Percentiles rank a stretch among this genome's conserved stretches.
Evolutionary conservation across 2,888 invertebrate genomes (phyloP).

Genomic region (Agrotis segetum): DNA sequence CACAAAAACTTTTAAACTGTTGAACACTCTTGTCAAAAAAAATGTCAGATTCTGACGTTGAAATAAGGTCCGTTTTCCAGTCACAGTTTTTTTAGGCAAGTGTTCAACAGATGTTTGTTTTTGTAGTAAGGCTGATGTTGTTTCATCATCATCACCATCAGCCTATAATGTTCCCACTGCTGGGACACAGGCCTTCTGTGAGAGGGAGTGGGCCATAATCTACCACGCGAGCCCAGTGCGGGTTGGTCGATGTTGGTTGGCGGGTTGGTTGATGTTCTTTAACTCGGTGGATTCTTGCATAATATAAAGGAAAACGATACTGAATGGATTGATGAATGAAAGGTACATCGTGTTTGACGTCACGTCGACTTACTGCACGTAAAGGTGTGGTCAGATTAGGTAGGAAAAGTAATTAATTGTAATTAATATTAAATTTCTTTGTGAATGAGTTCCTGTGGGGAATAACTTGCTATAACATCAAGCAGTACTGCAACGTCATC

Average conservation of each 20-base stretch:
- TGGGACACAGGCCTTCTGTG: too few relatives aligned
- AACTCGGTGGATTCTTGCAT: conserved; percentile 2
- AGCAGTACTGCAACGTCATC: neutral
- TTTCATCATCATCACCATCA: too few relatives aligned
- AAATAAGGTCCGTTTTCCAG: too few relatives aligned
- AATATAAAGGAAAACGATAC: conserved; percentile 22
- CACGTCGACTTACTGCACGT: conserved; percentile 19
- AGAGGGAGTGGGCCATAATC: too few relatives aligned
- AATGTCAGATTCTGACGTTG: too few relatives aligned
- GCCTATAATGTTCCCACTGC: too few relatives aligned
- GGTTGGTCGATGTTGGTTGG: too few relatives aligned
- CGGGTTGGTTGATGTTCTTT: neutral
- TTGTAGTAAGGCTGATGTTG: neutral
- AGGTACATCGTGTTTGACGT: conserved; percentile 25
- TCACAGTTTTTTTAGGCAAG: too few relatives aligned
- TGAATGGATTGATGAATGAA: conserved; percentile 33
- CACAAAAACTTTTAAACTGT: too few relatives aligned
- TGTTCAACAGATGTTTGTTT: too few relatives aligned
- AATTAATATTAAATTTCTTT: conserved; percentile 4
- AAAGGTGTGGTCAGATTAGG: conserved; percentile 1
- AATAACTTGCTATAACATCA: neutral
- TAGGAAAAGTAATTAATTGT: neutral
- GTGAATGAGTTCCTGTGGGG: conserved; percentile 9
- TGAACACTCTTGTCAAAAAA: too few relatives aligned
- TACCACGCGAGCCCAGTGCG: too few relatives aligned